Percentiles rank a stretch among this genome's conserved stretches.
These are phyloP conservation scores for Colossoma macropomum DNA, from an alignment of 2,113 vertebrate species.

Conservation along the genomic window DNA sequence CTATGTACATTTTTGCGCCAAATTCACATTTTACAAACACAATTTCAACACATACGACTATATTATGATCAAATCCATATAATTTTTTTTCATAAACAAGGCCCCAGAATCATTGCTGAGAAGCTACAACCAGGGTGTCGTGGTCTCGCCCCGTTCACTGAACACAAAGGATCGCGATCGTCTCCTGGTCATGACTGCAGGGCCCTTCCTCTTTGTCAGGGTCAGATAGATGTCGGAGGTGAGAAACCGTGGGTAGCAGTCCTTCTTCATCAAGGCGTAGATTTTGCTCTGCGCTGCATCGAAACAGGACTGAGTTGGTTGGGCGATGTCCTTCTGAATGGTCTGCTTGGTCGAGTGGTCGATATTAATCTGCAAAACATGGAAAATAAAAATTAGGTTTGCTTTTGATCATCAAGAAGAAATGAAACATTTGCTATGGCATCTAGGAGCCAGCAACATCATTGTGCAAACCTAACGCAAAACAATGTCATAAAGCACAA, in stretches of 20 bases:
- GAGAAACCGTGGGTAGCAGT: constrained; percentile 92
- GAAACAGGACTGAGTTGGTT: constrained; percentile 83
- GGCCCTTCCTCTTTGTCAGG: constrained; percentile 76
- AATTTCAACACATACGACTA: too few species aligned
- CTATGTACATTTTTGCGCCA: too few species aligned
- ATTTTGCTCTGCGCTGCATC: constrained; percentile 86
- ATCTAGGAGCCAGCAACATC: too few species aligned
- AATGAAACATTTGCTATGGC: too few species aligned
- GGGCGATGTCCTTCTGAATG: constrained; percentile 80
- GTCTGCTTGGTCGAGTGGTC: constrained; percentile 86
- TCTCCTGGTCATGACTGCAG: constrained; percentile 78
- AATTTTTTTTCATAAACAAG: too few species aligned
- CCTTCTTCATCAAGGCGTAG: constrained; percentile 93
- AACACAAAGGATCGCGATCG: constrained; percentile 90
- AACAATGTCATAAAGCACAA: too few species aligned
- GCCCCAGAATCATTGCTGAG: not conserved
- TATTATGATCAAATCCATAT: too few species aligned
- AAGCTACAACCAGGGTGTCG: constrained; percentile 73
- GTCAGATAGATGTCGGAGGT: constrained; percentile 84
- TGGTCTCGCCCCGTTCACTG: constrained; percentile 80
- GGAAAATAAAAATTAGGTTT: not conserved
- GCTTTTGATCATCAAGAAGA: too few species aligned
- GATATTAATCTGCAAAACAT: constrained; percentile 85
- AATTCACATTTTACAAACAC: too few species aligned
- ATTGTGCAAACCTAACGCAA: too few species aligned